Conservation (phyloP, 2,113 vertebrate genomes). For the Heptranchias perlo region DNA sequence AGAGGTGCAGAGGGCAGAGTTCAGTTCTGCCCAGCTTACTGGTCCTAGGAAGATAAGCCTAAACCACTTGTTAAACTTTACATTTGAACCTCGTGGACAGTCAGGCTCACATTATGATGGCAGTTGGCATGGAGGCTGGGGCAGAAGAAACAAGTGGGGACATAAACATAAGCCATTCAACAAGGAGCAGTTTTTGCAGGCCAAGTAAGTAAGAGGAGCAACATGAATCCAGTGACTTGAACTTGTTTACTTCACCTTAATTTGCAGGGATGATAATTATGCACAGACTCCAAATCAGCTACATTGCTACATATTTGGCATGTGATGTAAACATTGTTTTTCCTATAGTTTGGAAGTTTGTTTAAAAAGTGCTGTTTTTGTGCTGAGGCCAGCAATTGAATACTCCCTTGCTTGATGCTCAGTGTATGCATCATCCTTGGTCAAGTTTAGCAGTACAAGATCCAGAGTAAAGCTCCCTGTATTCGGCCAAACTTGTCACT, state of each 20-base stretch:
- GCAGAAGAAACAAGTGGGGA: slow-evolving; percentile 93
- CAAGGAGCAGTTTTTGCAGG: slow-evolving; percentile 97
- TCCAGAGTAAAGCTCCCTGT: background rate
- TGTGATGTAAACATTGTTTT: background rate
- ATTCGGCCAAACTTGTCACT: background rate
- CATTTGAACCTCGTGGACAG: slow-evolving; percentile 91
- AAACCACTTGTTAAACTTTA: slow-evolving; percentile 97
- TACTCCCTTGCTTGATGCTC: background rate
- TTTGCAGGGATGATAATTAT: background rate
- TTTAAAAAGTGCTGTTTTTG: background rate
- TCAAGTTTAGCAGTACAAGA: background rate
- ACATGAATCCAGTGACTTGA: background rate
- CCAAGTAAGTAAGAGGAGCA: slow-evolving; percentile 75
- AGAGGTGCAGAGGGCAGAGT: slow-evolving; percentile 92
- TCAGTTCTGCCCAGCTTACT: slow-evolving; percentile 95
- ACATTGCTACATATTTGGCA: background rate
- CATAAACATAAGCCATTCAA: slow-evolving; percentile 92
- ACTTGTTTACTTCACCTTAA: background rate
- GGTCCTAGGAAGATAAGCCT: slow-evolving; percentile 97
- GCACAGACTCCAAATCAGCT: background rate
- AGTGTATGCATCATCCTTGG: background rate
- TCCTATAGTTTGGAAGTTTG: background rate
- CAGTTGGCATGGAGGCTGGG: slow-evolving; percentile 74
- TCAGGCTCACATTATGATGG: slow-evolving; percentile 68
- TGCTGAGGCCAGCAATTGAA: background rate